Conservation (phyloP, 2,797 vertebrate genomes). For the Brotula barbata region DNA sequence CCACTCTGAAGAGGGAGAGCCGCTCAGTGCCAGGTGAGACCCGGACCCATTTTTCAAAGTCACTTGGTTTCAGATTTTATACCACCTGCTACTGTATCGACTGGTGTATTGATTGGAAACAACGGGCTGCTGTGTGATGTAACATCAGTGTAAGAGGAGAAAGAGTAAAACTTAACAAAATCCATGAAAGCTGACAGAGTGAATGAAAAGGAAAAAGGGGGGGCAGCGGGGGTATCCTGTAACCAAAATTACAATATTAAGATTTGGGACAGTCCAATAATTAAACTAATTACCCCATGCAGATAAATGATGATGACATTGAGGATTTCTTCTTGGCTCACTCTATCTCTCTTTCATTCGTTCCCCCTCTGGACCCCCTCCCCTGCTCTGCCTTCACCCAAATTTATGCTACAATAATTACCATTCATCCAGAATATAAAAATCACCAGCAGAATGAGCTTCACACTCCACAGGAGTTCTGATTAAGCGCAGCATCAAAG, state of each 20-base stretch:
- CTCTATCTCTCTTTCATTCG: slow-evolving; percentile 45
- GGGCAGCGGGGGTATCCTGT: slow-evolving; percentile 66
- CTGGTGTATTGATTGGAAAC: slow-evolving; percentile 64
- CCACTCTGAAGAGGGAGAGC: slow-evolving; percentile 28
- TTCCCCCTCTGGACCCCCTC: slow-evolving; percentile 52
- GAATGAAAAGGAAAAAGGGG: slow-evolving; percentile 63
- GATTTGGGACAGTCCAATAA: slow-evolving; percentile 72
- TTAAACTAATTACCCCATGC: slow-evolving; percentile 76
- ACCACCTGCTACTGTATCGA: slow-evolving; percentile 60
- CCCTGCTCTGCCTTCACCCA: slow-evolving; percentile 55
- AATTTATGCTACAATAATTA: slow-evolving; percentile 82
- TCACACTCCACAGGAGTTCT: slow-evolving; percentile 70
- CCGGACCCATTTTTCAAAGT: slow-evolving; percentile 72
- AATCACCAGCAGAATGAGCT: slow-evolving; percentile 68
- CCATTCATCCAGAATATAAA: slow-evolving; percentile 73
- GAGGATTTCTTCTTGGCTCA: slow-evolving; percentile 64
- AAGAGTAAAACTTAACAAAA: slow-evolving; percentile 59
- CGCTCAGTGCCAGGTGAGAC: slow-evolving; percentile 57
- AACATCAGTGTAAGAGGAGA: slow-evolving; percentile 59
- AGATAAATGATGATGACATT: slow-evolving; percentile 72
- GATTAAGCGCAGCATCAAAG: slow-evolving; percentile 76
- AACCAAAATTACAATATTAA: slow-evolving; percentile 74
- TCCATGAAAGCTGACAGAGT: slow-evolving; percentile 62
- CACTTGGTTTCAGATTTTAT: slow-evolving; percentile 58
- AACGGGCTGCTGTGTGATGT: slow-evolving; percentile 64